Evolutionary conservation across 2,888 invertebrate species (phyloP), one percentile per base, ranked within the genome.

Genomic region (Sphecodes monilicornis): DNA sequence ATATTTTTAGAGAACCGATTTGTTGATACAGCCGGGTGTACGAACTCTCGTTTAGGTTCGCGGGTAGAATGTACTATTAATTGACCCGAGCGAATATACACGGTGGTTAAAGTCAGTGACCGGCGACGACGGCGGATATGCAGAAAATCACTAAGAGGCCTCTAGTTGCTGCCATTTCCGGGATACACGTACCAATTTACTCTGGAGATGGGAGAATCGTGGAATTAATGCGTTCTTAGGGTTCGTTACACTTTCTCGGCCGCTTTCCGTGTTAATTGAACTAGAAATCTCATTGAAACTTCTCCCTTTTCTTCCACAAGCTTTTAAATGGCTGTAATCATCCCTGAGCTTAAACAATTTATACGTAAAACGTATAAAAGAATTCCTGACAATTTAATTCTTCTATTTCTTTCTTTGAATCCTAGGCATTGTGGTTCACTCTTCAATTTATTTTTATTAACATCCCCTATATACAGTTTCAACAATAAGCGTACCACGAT

Each of bases 31-130:
- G 60, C n/a, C 29, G 60, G 60, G 60, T 29, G 60, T 60, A 16
- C 26, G n/a, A 26, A 57, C 26, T n/a, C 57, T 26, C 11, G 60
- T 60, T 72, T 76, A 82, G 82, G 84, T 84, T 86, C 79, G 69
- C 72, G 66, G 87, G 73, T 74, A 36, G 72, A 50, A 26, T 78
- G 74, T 39, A 60, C 80, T 69, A 84, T 88, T 88, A 88, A 88
- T 89, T 77, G 80, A 77, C 54, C 66, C 32, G 78, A 84, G 64
- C 81, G 69, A 78, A 60, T 69, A 73, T 39, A 68, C 66, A 36
- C 70, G 41, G 22, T 18, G 60, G 73, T 36, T 22, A 66, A 68
- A 84, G 86, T 88, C 86, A 88, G 76, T 82, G 89, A 86, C 89
- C 86, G 84, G 41, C 46, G 74, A 32, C 32, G 66, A n/a, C 22